These are phyloP conservation scores for Dicentrarchus labrax DNA, from an alignment of 2,113 vertebrate species.

Conservation along the genomic window DNA sequence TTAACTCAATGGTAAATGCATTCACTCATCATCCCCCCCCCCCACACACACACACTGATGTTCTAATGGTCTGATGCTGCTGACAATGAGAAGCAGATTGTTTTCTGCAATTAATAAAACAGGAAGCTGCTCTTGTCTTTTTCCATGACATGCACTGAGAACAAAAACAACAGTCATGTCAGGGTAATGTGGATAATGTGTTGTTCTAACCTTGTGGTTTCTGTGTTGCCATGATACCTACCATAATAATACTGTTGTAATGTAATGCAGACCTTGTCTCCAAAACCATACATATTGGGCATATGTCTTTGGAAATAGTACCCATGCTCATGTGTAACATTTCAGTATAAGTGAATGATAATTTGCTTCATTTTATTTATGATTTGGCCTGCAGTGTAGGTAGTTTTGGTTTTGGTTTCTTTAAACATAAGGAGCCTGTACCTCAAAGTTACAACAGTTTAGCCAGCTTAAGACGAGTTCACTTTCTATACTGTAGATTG, in stretches of 20 bases:
- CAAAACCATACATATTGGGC: background rate
- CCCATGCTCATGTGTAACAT: background rate
- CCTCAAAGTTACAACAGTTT: background rate
- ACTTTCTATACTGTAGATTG: background rate
- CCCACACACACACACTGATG: constrained; percentile 19
- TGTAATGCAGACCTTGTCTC: background rate
- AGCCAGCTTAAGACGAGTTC: background rate
- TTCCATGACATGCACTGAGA: constrained; percentile 19
- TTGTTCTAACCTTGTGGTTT: constrained; percentile 3
- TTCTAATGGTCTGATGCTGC: constrained; percentile 22
- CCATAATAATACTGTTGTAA: background rate
- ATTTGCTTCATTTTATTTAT: background rate
- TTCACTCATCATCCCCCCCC: constrained; percentile 11
- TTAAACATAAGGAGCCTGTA: background rate
- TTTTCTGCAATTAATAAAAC: constrained; percentile 15
- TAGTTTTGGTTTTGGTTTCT: background rate
- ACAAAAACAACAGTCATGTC: background rate
- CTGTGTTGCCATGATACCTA: background rate
- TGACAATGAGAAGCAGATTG: constrained; percentile 28
- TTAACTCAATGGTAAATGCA: constrained; percentile 39
- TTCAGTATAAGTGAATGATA: background rate
- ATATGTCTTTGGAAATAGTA: background rate
- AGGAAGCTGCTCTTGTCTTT: constrained; percentile 23
- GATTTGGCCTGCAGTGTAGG: background rate
- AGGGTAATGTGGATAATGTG: background rate